Conservation (phyloP, 2,113 vertebrate genomes). For the Triplophysa siluroides region DNA sequence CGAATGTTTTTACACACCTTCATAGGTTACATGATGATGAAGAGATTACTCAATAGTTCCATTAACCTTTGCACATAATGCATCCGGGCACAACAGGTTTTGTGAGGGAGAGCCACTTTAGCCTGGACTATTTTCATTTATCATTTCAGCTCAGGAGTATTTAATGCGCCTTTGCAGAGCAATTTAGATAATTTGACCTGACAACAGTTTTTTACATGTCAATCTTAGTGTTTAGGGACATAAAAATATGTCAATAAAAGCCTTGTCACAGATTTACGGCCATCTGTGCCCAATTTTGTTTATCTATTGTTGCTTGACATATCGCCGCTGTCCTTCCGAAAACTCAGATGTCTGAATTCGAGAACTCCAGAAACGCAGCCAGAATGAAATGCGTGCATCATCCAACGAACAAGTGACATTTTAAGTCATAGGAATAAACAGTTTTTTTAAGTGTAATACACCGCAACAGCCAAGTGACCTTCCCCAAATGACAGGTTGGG, state of each 20-base stretch:
- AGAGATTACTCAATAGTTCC: constrained; percentile 55
- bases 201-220: neutral
- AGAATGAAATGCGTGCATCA: too few relatives aligned
- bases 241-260: neutral
- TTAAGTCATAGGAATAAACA: too few relatives aligned
- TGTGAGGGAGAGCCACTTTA: constrained; percentile 23
- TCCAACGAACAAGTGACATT: too few relatives aligned
- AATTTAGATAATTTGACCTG: neutral
- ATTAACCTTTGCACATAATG: constrained; percentile 47
- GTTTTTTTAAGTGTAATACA: too few relatives aligned
- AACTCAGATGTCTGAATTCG: too few relatives aligned
- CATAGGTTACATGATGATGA: constrained; percentile 52
- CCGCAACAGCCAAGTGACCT: too few relatives aligned
- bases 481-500: too few relatives aligned
- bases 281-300: neutral
- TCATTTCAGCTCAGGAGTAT: constrained; percentile 4
- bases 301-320: neutral
- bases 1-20: constrained; percentile 52
- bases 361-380: too few relatives aligned
- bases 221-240: constrained; percentile 4
- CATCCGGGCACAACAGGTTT: neutral
- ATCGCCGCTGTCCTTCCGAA: too few relatives aligned
- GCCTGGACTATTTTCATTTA: neutral
- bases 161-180: neutral
- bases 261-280: too few relatives aligned